phyloP scores from a whole-genome alignment of 1,140 invertebrate species.

The Chrysopa pallens region DNA sequence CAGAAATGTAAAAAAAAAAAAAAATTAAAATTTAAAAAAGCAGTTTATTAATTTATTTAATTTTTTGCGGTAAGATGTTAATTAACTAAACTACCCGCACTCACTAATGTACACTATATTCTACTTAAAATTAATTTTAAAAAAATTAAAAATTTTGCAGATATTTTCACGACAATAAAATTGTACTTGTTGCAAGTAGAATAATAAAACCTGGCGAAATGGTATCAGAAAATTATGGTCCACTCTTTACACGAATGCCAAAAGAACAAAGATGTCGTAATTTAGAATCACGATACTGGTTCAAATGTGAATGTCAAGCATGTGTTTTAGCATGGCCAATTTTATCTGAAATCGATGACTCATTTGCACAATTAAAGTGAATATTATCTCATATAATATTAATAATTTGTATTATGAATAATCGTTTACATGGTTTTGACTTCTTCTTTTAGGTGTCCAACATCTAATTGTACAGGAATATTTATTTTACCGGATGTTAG shows the following conservation, averaged over 20 bases:
- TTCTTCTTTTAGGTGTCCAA: slow-evolving; percentile 34
- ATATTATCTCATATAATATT: not conserved
- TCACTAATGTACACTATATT: too few species aligned
- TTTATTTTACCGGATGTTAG: slow-evolving; percentile 22
- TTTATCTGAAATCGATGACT: slow-evolving; percentile 31
- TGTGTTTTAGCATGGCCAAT: slow-evolving; percentile 61
- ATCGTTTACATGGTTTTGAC: not conserved
- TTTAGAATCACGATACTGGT: slow-evolving; percentile 60
- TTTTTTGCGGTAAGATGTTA: too few species aligned
- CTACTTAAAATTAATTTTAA: not conserved
- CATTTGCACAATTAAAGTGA: slow-evolving; percentile 4
- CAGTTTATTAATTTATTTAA: too few species aligned
- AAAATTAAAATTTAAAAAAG: too few species aligned
- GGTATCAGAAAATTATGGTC: slow-evolving; percentile 74
- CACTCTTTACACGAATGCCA: slow-evolving; percentile 48
- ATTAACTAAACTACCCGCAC: too few species aligned
- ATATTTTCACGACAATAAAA: slow-evolving; percentile 53
- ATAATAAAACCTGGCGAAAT: slow-evolving; percentile 41
- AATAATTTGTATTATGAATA: not conserved
- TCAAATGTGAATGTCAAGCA: slow-evolving; percentile 53
- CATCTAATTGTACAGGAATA: slow-evolving; percentile 27
- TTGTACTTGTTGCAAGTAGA: slow-evolving; percentile 48
- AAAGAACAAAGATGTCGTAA: slow-evolving; percentile 40
- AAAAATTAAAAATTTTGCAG: slow-evolving; percentile 21
- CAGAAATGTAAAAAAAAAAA: too few species aligned